Evolutionary conservation across 1,140 invertebrate genomes (phyloP).

Genomic region (Aphidius ervi): DNA sequence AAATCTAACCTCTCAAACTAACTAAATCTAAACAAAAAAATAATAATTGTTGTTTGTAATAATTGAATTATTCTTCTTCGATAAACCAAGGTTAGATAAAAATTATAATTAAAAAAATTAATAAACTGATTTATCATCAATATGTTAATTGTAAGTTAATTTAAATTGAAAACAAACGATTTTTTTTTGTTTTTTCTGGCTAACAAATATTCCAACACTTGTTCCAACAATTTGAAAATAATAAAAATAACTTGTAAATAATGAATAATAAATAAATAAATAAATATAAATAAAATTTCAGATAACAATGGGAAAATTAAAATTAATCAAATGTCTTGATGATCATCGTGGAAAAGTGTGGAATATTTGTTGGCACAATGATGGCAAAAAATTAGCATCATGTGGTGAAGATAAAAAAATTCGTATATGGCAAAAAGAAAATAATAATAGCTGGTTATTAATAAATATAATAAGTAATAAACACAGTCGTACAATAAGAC

Average conservation of each 20-base stretch:
- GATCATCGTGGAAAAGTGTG: conserved; percentile 91
- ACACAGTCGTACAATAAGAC: conserved; percentile 88
- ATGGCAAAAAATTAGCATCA: conserved; percentile 75
- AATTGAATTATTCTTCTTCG: too few relatives aligned
- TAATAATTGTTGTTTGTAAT: too few relatives aligned
- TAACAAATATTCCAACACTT: background rate
- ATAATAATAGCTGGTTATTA: conserved; percentile 66
- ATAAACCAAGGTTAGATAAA: too few relatives aligned
- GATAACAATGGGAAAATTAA: conserved; percentile 40
- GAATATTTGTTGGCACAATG: conserved; percentile 92
- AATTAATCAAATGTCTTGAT: conserved; percentile 64
- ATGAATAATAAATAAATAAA: background rate
- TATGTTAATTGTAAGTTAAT: background rate
- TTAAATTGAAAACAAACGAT: background rate
- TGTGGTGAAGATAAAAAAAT: conserved; percentile 95
- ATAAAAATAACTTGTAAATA: background rate
- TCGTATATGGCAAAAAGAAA: conserved; percentile 79
- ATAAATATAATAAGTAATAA: conserved; percentile 84
- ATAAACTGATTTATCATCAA: too few relatives aligned
- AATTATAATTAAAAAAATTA: too few relatives aligned
- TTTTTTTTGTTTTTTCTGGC: background rate
- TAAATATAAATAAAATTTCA: conserved; percentile 30
- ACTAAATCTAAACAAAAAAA: too few relatives aligned
- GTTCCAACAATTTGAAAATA: background rate
- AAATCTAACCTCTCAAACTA: too few relatives aligned